Evolutionary conservation across 2,888 invertebrate genomes (phyloP).

Genomic region (Pediacus dermestoides): DNA sequence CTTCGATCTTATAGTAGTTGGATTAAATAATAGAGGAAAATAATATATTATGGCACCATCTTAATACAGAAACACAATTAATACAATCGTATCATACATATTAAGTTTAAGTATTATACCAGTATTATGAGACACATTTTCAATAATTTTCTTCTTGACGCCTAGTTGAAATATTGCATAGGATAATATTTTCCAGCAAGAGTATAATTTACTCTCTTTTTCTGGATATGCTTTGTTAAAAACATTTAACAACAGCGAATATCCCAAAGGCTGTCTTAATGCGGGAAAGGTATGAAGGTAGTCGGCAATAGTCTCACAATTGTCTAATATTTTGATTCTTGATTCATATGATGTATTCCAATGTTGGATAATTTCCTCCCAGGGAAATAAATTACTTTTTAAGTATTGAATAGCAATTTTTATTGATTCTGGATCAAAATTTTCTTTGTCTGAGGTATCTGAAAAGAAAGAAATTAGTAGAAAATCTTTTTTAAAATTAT

Average conservation of each 20-base stretch:
- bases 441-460: neutral
- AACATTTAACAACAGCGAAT: slow-evolving; percentile 1
- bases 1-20: neutral
- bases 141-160: neutral
- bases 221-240: neutral
- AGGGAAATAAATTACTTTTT: neutral
- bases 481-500: neutral
- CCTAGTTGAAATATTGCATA: neutral
- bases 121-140: no score
- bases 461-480: neutral
- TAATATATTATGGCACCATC: neutral
- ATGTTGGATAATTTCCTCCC: neutral
- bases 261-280: slow-evolving; percentile 1
- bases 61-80: neutral
- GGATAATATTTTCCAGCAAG: neutral
- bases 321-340: neutral
- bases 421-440: neutral
- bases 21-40: neutral
- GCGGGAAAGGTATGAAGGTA: neutral
- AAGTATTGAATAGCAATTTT: slow-evolving; percentile 1
- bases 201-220: neutral
- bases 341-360: neutral
- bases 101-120: neutral
- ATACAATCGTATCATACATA: neutral
- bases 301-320: neutral